A percentile compares a stretch with the other conserved stretches of the same genome.
Evolutionary conservation across 92 coral and sea anemone genomes (phyloP).

Genomic region (Actinernus sp.): DNA sequence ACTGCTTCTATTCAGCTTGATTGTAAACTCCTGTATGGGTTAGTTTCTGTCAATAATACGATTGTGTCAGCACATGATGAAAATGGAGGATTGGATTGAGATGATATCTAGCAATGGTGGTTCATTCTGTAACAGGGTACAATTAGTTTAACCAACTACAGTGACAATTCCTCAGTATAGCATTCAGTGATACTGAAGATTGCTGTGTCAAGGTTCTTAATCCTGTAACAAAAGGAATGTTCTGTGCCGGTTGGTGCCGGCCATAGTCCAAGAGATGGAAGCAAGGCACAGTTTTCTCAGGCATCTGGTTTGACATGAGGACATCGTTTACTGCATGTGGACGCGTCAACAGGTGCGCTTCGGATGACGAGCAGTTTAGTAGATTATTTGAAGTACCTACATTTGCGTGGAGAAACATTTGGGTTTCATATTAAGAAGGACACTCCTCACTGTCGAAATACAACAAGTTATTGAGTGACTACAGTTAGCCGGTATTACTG

Average conservation of each 20-base stretch:
- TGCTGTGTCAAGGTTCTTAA: constrained; percentile 52
- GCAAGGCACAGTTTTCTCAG: constrained; percentile 57
- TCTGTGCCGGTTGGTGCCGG: constrained; percentile 52
- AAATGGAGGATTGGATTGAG: constrained; percentile 56
- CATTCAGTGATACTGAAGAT: constrained; percentile 77
- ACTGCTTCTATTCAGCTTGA: constrained; percentile 54
- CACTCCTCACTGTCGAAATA: too few species aligned
- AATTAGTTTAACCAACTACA: constrained; percentile 66
- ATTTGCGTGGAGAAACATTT: constrained; percentile 66
- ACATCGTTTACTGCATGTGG: constrained; percentile 46
- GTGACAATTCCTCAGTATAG: constrained; percentile 36
- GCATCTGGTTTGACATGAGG: constrained; percentile 42
- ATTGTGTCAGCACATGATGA: constrained; percentile 72
- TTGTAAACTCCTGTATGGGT: constrained; percentile 63
- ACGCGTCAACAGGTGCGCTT: constrained; percentile 54
- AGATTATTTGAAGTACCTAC: constrained; percentile 53
- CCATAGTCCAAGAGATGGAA: constrained; percentile 61
- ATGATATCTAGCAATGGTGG: too few species aligned
- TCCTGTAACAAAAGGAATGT: constrained; percentile 28
- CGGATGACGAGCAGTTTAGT: constrained; percentile 66
- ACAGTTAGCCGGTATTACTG: too few species aligned
- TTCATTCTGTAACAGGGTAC: constrained; percentile 64
- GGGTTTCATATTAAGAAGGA: constrained; percentile 46
- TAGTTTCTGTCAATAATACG: constrained; percentile 50
- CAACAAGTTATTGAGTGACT: too few species aligned